Base-by-base conservation (phyloP, 2,113 vertebrate genomes). In the Petroica traversi region DNA sequence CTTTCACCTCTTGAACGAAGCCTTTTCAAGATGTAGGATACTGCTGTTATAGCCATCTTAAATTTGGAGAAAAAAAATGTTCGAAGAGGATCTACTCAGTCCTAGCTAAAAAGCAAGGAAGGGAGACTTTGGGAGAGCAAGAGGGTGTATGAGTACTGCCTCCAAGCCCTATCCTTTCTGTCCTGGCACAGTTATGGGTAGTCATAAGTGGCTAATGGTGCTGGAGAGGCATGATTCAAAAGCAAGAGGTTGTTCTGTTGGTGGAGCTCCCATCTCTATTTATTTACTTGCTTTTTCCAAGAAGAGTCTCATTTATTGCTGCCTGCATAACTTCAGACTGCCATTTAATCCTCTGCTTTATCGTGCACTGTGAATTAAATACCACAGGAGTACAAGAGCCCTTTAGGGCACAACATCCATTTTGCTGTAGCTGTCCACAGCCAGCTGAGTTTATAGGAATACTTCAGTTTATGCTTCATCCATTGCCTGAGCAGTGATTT, bases 331-430 rank as follows among this genome's bases (percentile, higher is more conserved):
- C 79, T 84, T 54, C 75, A 86, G 63, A 59, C n/a, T 86, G 79
- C 55, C 75, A 82, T 95, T 96, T 95, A 88, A 93, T 96, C 88
- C 57, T 82, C 25, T 77, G 82, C 78, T 94, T 94, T 96, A 90
- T 88, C 1, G 2, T 90, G 82, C 19, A 4, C 59, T 54, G 40
- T 92, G 93, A 85, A 76, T 89, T 93, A 95, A 95, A 92, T 88
- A 92, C 74, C 74, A 63, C 38, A 88, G 67, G 46, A 94, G 29
- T 90, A 88, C 67, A 76, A 67, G 55, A 91, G 78, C 48, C 89
- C 93, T 92, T 89, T 66, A 93, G 93, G 93, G 87, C 75, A 89
- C 78, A 94, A 88, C 62, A 93, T 89, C 78, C 92, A 92, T 94
- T 96, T 79, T 81, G 54, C 71, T 77, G 71, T 88, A 85, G 87